Percentiles rank a stretch among this genome's conserved stretches.
phyloP scores from a whole-genome alignment of 30 jellyfish, hydroid and myxozoan species.

The Nemopilema nomurai region DNA sequence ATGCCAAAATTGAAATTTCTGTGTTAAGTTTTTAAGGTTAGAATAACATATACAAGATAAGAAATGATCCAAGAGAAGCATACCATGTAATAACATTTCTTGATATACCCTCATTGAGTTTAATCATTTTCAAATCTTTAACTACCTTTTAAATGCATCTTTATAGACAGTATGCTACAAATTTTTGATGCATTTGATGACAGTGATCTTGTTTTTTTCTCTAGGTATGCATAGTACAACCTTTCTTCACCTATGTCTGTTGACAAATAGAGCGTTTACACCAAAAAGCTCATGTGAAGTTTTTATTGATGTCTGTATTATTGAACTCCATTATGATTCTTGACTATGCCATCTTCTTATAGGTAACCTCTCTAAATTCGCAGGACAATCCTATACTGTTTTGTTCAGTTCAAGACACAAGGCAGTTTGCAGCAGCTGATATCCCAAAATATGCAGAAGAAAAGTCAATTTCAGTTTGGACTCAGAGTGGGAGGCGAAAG shows the following conservation, averaged over 20 bases:
- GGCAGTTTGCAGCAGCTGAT: constrained; percentile 20
- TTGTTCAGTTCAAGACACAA: constrained; percentile 64
- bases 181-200: too few relatives aligned
- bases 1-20: too few relatives aligned
- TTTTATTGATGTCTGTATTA: neutral
- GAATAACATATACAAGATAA: too few relatives aligned
- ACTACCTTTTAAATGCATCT: too few relatives aligned
- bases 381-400: constrained; percentile 19
- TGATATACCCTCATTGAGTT: too few relatives aligned
- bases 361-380: neutral
- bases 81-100: too few relatives aligned
- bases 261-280: neutral
- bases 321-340: neutral
- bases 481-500: constrained; percentile 89
- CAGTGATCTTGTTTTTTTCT: too few relatives aligned
- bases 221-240: too few relatives aligned
- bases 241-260: neutral
- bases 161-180: too few relatives aligned
- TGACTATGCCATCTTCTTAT: neutral
- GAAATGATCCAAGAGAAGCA: too few relatives aligned
- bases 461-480: constrained; percentile 84
- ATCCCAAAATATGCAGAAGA: constrained; percentile 75
- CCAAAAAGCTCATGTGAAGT: neutral
- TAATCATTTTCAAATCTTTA: too few relatives aligned
- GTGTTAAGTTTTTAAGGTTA: too few relatives aligned